Evolutionary conservation across 2,888 invertebrate genomes (phyloP).

Genomic region (Serrognathus titanus): DNA sequence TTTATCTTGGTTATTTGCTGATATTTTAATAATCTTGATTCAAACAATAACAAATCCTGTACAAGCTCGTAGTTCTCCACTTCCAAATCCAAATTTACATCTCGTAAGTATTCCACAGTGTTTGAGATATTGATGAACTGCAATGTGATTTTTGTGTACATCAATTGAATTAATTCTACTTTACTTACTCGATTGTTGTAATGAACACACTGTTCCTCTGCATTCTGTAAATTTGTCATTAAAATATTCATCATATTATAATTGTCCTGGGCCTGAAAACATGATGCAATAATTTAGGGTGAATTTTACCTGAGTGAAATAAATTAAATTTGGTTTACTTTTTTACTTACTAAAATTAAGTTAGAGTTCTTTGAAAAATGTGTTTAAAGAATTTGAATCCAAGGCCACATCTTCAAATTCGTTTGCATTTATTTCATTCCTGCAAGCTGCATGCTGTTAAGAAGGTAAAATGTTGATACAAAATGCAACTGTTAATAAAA

Average conservation of each 20-base stretch:
- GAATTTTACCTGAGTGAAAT: too few species aligned
- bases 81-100: slow-evolving; percentile 42
- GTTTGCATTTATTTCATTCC: too few species aligned
- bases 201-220: slow-evolving; percentile 12
- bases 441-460: too few species aligned
- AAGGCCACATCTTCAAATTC: too few species aligned
- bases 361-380: too few species aligned
- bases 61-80: slow-evolving; percentile 41
- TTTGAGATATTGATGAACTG: slow-evolving; percentile 24
- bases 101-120: slow-evolving; percentile 33
- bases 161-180: background rate
- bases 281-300: background rate
- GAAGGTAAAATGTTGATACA: too few species aligned
- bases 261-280: slow-evolving; percentile 14
- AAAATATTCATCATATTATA: slow-evolving; percentile 13
- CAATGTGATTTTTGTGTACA: slow-evolving; percentile 4
- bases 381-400: too few species aligned
- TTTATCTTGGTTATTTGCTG: slow-evolving; percentile 33
- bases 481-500: too few species aligned
- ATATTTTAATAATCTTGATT: slow-evolving; percentile 41
- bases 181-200: slow-evolving; percentile 16
- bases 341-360: too few species aligned
- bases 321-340: too few species aligned
- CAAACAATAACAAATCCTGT: slow-evolving; percentile 42
- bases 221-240: slow-evolving; percentile 10